Evolutionary conservation across 2,797 vertebrate genomes (phyloP).

Genomic region (Anableps anableps): DNA sequence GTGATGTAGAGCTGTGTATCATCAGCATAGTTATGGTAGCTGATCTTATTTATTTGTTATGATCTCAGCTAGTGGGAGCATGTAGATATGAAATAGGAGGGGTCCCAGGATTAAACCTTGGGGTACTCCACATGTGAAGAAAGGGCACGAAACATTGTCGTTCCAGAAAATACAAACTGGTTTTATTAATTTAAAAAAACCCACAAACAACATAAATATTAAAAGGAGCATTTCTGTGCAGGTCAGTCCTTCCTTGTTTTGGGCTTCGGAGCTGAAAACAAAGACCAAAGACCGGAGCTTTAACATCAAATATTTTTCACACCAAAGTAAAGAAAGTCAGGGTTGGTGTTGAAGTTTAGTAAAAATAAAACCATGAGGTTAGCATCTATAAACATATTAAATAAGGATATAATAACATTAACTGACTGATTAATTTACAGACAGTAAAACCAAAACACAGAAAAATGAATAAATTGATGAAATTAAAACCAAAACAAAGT

Average conservation of each 20-base stretch:
- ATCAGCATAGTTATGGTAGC: too few relatives aligned
- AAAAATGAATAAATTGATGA: neutral
- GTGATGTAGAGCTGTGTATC: too few relatives aligned
- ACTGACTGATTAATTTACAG: neutral
- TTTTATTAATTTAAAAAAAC: neutral
- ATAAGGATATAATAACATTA: neutral
- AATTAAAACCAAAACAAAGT: neutral
- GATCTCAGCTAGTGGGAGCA: too few relatives aligned
- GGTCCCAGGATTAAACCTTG: too few relatives aligned
- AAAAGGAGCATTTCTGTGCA: neutral
- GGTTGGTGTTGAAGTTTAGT: neutral
- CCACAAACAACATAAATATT: neutral
- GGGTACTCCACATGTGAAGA: too few relatives aligned
- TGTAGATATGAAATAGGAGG: too few relatives aligned
- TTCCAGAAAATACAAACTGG: neutral
- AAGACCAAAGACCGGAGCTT: neutral
- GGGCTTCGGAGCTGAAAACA: slow-evolving; percentile 88
- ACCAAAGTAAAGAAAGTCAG: neutral
- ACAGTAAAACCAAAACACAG: neutral
- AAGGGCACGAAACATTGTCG: neutral
- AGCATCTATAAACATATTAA: neutral
- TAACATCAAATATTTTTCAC: neutral
- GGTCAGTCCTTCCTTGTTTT: slow-evolving; percentile 87
- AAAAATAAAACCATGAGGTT: neutral
- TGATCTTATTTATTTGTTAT: too few relatives aligned